Conservation (phyloP, 2,113 vertebrate genomes). For the Ammospiza caudacuta region DNA sequence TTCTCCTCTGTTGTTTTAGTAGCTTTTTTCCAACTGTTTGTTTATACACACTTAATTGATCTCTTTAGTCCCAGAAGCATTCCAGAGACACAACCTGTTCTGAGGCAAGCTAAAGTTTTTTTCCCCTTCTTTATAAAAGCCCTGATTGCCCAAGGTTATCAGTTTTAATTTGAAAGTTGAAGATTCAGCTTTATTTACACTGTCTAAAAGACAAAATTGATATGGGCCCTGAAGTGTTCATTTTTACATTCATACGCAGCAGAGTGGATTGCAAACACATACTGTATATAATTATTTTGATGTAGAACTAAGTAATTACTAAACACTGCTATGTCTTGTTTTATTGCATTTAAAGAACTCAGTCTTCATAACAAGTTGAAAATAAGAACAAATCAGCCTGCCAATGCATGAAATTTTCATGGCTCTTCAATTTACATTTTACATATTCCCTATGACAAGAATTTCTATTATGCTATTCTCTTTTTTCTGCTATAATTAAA, state of each 20-base stretch:
- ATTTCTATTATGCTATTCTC: constrained; percentile 84
- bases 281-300: constrained; percentile 83
- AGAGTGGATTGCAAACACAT: constrained; percentile 74
- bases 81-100: constrained; percentile 92
- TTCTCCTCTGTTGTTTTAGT: constrained; percentile 91
- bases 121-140: constrained; percentile 79
- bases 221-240: constrained; percentile 79
- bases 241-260: constrained; percentile 77
- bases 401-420: constrained; percentile 86
- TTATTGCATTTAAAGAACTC: constrained; percentile 78
- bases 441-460: constrained; percentile 85
- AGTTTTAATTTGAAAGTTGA: constrained; percentile 89
- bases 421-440: constrained; percentile 84
- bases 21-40: constrained; percentile 93
- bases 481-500: constrained; percentile 84
- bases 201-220: constrained; percentile 83
- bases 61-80: constrained; percentile 89
- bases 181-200: constrained; percentile 88
- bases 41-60: constrained; percentile 98
- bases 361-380: constrained; percentile 80
- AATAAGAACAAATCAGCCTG: constrained; percentile 84
- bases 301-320: constrained; percentile 84
- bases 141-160: constrained; percentile 87
- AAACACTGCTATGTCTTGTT: constrained; percentile 80
- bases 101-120: constrained; percentile 82